Evolutionary conservation across 2,113 vertebrate genomes (phyloP).

Genomic region (Alligator sinensis): DNA sequence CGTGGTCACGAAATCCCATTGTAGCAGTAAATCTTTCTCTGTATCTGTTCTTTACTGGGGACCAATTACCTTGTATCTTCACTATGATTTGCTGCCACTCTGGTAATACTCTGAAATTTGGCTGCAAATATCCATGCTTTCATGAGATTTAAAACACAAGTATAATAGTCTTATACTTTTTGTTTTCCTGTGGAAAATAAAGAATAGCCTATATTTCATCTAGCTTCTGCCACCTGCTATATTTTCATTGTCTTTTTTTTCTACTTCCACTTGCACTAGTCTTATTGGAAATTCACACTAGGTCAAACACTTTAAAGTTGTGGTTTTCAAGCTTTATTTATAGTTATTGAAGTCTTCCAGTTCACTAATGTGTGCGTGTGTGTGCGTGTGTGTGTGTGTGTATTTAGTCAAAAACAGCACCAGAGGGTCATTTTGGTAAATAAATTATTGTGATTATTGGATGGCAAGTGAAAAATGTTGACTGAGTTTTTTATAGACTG

Average conservation of each 20-base stretch:
- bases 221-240: background rate
- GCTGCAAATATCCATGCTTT: background rate
- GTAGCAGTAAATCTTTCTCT: background rate
- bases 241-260: background rate
- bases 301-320: background rate
- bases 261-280: background rate
- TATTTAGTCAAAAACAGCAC: background rate
- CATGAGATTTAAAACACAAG: background rate
- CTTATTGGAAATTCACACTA: background rate
- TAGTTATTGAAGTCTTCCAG: background rate
- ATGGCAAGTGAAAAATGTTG: constrained; percentile 31
- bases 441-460: constrained; percentile 47
- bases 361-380: background rate
- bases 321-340: background rate
- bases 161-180: background rate
- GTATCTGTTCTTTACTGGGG: background rate
- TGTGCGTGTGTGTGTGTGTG: background rate
- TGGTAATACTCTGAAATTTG: background rate
- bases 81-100: background rate
- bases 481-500: constrained; percentile 29
- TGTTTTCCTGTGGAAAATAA: background rate
- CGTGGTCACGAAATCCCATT: rapidly evolving
- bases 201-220: background rate
- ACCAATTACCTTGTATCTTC: background rate
- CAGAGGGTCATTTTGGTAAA: constrained; percentile 9